Base-by-base conservation (phyloP, 1,140 invertebrate genomes). In the Dufourea novaeangliae region DNA sequence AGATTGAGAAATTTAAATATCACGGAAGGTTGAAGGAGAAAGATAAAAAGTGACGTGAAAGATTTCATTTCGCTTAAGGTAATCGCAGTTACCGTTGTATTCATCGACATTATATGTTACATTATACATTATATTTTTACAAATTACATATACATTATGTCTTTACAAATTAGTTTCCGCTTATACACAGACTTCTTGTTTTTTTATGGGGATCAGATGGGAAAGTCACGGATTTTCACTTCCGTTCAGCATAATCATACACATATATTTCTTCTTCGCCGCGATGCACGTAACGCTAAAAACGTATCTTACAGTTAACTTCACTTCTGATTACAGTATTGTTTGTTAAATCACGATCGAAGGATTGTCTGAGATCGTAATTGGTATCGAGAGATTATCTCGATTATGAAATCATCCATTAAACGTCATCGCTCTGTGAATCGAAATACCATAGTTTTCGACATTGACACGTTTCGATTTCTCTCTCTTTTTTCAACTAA, bases 41-140 rank as follows among this genome's bases (percentile, higher is more conserved):
- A 20, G 14, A 46, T 4, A 17, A 3, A 17, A 20, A 46, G 20
- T 46, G 14, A 46, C 17, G 17, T 11, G 41, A 46, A 20, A 20
- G 20, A 20, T 4, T 17, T 22, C 22, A 41, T 44, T 17, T 61
- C 54, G 41, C 12, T 20, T 20, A 27, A 32, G 27, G 41, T 66
- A 32, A 57, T 57, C 69, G 22, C 69, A 75, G 44, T 68, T 52
- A 76, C 68, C 71, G 37, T 85, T 82, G 79, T 82, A 82, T 81
- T 86, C 70, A 77, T 68, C 62, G 83, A 86, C 79, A 79, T 61
- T 61, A 61, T 61, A 61, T 61, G n/a, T 61, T 61, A 61, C 57
- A 61, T 61, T 61, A 29, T 85, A 86, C 83, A 86, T 80, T 82
- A 85, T 77, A 84, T 82, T 46, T 86, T 86, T 86, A 86, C 83